Conservation (phyloP, 2,888 invertebrate genomes). For the Limnephilus auricula region DNA sequence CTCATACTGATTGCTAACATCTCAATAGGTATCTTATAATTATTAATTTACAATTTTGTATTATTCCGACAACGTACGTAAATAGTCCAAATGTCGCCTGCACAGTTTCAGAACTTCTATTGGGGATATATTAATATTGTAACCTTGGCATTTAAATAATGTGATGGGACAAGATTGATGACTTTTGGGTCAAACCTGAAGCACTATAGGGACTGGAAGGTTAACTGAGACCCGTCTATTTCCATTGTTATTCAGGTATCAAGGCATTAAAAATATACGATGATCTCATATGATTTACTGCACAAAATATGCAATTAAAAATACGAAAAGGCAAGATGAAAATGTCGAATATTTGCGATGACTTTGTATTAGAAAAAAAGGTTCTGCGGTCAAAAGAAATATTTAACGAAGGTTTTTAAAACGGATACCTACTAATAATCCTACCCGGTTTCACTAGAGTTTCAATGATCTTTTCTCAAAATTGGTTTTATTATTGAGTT, state of each 20-base stretch:
- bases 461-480: not conserved
- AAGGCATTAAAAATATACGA: not conserved
- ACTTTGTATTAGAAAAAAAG: not conserved
- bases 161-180: not conserved
- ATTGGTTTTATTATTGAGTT: not conserved
- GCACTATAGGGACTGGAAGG: constrained; percentile 9
- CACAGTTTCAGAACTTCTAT: not conserved
- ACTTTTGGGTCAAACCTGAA: not conserved
- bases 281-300: constrained; percentile 10
- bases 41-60: not conserved
- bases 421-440: not conserved
- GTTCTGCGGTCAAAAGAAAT: not conserved
- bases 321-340: not conserved
- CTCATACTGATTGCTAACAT: not conserved
- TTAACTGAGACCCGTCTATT: not conserved
- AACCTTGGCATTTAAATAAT: not conserved
- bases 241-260: constrained; percentile 11
- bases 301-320: constrained; percentile 5
- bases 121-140: not conserved
- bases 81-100: not conserved
- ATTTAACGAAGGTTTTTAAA: not conserved
- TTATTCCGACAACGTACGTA: not conserved
- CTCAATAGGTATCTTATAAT: not conserved
- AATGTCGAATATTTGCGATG: not conserved
- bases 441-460: not conserved